phyloP scores from a whole-genome alignment of 2,797 vertebrate species.

The Borostomias antarcticus region DNA sequence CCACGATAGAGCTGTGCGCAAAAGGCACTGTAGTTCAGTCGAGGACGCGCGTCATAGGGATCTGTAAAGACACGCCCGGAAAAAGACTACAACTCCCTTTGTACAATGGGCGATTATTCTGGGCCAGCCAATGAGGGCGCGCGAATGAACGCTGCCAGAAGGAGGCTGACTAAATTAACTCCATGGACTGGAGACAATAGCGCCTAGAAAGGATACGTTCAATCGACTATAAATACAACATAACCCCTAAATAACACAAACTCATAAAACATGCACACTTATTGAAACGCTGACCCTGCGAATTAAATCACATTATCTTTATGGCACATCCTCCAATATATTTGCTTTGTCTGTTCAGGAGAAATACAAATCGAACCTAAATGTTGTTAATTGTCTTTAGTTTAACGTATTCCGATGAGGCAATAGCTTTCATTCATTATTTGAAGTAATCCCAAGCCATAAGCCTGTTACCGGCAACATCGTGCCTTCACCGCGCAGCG shows the following conservation, averaged over 20 bases:
- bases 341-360: background rate
- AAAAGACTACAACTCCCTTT: slow-evolving; percentile 65
- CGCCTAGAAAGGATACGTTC: slow-evolving; percentile 21
- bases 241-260: too few relatives aligned
- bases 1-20: slow-evolving; percentile 35
- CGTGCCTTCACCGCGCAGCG: slow-evolving; percentile 47
- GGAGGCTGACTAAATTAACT: slow-evolving; percentile 49
- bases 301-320: background rate
- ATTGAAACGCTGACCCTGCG: background rate
- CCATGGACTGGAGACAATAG: slow-evolving; percentile 50
- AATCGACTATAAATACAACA: slow-evolving; percentile 4
- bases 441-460: slow-evolving; percentile 49
- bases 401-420: slow-evolving; percentile 17
- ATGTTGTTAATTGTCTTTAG: background rate
- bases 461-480: slow-evolving; percentile 50
- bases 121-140: slow-evolving; percentile 48
- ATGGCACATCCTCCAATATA: background rate
- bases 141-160: slow-evolving; percentile 36
- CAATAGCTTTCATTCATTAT: slow-evolving; percentile 36
- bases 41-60: slow-evolving; percentile 28
- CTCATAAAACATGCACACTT: background rate
- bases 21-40: slow-evolving; percentile 49
- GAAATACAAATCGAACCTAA: background rate
- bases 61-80: slow-evolving; percentile 48
- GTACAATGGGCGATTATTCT: slow-evolving; percentile 31